phyloP scores from a whole-genome alignment of 2,888 invertebrate genomes.

The Phasia obesa region DNA sequence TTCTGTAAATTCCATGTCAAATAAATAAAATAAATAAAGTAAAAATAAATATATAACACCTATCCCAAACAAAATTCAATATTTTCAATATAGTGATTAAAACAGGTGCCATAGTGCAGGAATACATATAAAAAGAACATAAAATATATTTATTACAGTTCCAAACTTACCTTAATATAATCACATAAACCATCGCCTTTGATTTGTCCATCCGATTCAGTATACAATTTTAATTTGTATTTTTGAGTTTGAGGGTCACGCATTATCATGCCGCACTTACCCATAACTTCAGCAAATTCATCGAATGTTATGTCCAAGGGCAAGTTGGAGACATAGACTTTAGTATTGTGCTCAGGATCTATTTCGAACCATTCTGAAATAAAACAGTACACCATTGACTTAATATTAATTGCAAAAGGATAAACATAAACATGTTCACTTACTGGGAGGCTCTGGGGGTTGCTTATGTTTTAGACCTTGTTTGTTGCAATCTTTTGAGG shows the following conservation, averaged over 20 bases:
- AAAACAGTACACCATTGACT: not conserved
- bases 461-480: slow-evolving; percentile 83
- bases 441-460: slow-evolving; percentile 83
- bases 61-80: no score
- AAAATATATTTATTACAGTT: not conserved
- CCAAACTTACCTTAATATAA: slow-evolving; percentile 91
- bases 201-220: slow-evolving; percentile 89
- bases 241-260: slow-evolving; percentile 90
- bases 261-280: slow-evolving; percentile 97
- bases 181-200: slow-evolving; percentile 99
- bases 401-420: not conserved
- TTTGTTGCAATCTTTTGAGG: slow-evolving; percentile 51
- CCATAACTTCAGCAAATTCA: slow-evolving; percentile 95
- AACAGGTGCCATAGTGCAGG: not conserved
- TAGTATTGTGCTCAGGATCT: slow-evolving; percentile 93
- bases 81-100: no score
- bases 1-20: no score
- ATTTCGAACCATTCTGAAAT: slow-evolving; percentile 94
- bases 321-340: slow-evolving; percentile 97
- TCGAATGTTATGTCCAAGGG: slow-evolving; percentile 94
- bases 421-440: slow-evolving; percentile 61
- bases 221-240: slow-evolving; percentile 96
- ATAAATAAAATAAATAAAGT: no score
- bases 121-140: not conserved
- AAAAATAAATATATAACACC: no score